Percentiles rank a stretch among this genome's conserved stretches.
These are phyloP conservation scores for Ophion obscuratus DNA, from an alignment of 2,888 invertebrate genomes.

Conservation along the genomic window DNA sequence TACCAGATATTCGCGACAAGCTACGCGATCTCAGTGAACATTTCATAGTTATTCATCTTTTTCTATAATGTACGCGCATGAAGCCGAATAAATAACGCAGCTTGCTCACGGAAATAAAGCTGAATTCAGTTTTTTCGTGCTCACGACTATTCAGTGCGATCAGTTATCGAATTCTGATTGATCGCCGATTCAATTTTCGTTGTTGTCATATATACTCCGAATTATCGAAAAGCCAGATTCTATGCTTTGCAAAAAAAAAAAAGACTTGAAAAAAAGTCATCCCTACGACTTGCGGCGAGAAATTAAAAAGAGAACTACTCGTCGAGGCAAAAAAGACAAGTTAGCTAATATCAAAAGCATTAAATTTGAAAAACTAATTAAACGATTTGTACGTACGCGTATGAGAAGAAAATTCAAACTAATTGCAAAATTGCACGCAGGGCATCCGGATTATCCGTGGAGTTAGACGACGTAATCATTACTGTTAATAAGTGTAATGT, in stretches of 20 bases:
- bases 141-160: no score
- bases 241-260: constrained; percentile 2
- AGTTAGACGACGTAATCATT: constrained; percentile 66
- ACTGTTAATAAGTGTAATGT: constrained; percentile 68
- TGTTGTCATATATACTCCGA: background rate
- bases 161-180: no score
- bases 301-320: constrained; percentile 5
- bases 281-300: background rate
- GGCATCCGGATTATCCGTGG: constrained; percentile 60
- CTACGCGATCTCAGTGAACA: no score
- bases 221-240: background rate
- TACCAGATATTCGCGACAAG: no score
- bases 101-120: no score
- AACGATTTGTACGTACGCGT: constrained; percentile 68
- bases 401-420: constrained; percentile 7
- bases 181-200: no score
- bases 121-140: no score
- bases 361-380: constrained; percentile 74
- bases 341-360: constrained; percentile 66
- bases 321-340: constrained; percentile 43
- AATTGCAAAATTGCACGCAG: constrained; percentile 48
- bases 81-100: no score
- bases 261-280: background rate
- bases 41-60: no score
- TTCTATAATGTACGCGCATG: no score